Evolutionary conservation across 2,113 vertebrate genomes (phyloP).

Genomic region (Daboia siamensis): DNA sequence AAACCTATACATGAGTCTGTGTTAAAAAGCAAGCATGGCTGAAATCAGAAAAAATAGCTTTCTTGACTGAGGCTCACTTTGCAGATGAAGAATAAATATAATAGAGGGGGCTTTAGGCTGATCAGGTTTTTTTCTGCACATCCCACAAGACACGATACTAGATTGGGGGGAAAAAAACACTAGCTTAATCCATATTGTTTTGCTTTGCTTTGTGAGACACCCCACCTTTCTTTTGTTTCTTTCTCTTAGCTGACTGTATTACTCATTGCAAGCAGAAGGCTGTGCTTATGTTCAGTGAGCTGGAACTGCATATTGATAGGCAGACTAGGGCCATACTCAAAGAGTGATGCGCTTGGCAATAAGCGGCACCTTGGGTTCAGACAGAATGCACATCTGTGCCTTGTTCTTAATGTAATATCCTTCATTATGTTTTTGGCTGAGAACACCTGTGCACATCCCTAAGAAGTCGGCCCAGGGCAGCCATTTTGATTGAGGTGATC

Average conservation of each 20-base stretch:
- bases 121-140: not conserved
- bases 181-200: not conserved
- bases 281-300: slow-evolving; percentile 64
- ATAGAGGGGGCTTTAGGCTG: not conserved
- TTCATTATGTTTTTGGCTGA: slow-evolving; percentile 67
- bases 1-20: not conserved
- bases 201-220: slow-evolving; percentile 27
- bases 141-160: not conserved
- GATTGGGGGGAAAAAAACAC: not conserved
- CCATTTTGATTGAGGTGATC: slow-evolving; percentile 67
- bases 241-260: slow-evolving; percentile 13
- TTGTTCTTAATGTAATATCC: slow-evolving; percentile 70
- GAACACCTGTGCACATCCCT: slow-evolving; percentile 71
- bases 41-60: slow-evolving; percentile 23
- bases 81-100: not conserved
- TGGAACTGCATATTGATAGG: slow-evolving; percentile 64
- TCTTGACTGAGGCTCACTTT: not conserved
- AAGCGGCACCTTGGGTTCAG: slow-evolving; percentile 57
- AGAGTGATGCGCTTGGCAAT: slow-evolving; percentile 65
- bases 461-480: slow-evolving; percentile 67
- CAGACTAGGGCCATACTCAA: slow-evolving; percentile 55
- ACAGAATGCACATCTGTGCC: slow-evolving; percentile 72
- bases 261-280: slow-evolving; percentile 67
- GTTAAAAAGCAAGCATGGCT: not conserved
- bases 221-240: slow-evolving; percentile 26